Conservation (phyloP, 1,140 invertebrate species). For the Pomacea maculata region DNA sequence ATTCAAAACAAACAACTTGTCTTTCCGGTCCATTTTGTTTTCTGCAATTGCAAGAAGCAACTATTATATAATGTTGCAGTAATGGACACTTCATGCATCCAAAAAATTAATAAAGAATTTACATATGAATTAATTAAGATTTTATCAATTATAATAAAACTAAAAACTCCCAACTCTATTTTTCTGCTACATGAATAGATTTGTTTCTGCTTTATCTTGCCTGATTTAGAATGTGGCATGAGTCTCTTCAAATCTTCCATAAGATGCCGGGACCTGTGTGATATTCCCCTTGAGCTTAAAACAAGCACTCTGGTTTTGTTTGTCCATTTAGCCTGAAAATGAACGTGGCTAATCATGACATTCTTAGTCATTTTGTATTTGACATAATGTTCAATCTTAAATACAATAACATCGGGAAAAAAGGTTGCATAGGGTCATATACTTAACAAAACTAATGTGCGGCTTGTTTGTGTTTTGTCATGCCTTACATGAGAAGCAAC, state of each 20-base stretch:
- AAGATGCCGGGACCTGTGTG: slow-evolving; percentile 88
- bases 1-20: slow-evolving; percentile 72
- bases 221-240: slow-evolving; percentile 91
- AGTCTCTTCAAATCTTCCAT: slow-evolving; percentile 93
- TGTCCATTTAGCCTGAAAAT: slow-evolving; percentile 74
- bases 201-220: slow-evolving; percentile 36
- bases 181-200: too few species aligned
- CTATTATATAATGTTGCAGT: neutral
- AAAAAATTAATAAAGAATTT: neutral
- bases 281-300: slow-evolving; percentile 91
- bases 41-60: slow-evolving; percentile 69
- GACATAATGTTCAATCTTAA: too few species aligned
- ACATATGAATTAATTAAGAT: neutral
- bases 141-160: neutral
- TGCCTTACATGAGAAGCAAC: too few species aligned
- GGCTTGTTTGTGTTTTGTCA: too few species aligned
- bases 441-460: too few species aligned
- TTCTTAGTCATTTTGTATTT: too few species aligned
- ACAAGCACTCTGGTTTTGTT: slow-evolving; percentile 93
- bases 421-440: too few species aligned
- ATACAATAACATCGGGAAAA: too few species aligned
- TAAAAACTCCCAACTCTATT: neutral
- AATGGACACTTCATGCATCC: neutral
- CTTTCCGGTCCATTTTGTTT: slow-evolving; percentile 77
- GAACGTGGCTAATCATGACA: too few species aligned